Evolutionary conservation across 2,888 invertebrate genomes (phyloP).

Genomic region (Caenorhabditis japonica): DNA sequence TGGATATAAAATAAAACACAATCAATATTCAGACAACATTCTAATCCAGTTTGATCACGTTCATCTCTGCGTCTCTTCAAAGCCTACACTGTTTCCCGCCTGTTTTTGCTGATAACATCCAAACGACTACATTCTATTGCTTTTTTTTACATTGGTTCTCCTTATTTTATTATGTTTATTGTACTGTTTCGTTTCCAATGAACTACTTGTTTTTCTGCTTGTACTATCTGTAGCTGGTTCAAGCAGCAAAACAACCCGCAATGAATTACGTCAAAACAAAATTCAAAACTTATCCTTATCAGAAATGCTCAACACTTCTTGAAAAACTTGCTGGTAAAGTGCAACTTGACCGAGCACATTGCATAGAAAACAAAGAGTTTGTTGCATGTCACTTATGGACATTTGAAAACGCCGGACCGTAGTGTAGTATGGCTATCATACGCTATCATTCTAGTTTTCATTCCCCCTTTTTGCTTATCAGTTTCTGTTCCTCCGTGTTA

Average conservation of each 20-base stretch:
- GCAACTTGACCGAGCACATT: too few relatives aligned
- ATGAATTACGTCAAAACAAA: too few relatives aligned
- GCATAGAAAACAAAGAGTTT: background rate
- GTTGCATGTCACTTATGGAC: background rate
- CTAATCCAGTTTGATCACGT: slow-evolving; percentile 20
- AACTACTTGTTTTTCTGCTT: too few relatives aligned
- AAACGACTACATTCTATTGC: slow-evolving; percentile 21
- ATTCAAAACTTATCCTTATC: too few relatives aligned
- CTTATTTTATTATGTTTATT: slow-evolving; percentile 7
- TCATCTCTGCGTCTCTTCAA: slow-evolving; percentile 15
- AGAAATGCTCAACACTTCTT: too few relatives aligned
- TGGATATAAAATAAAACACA: too few relatives aligned
- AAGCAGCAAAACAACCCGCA: too few relatives aligned
- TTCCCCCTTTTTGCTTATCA: slow-evolving; percentile 12
- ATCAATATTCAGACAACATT: slow-evolving; percentile 16
- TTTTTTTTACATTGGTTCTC: background rate
- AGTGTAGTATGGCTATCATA: slow-evolving; percentile 39
- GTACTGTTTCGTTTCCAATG: background rate
- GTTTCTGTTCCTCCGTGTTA: slow-evolving; percentile 6
- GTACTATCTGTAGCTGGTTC: too few relatives aligned
- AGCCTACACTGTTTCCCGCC: background rate
- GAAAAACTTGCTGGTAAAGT: too few relatives aligned
- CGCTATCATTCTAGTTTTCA: slow-evolving; percentile 24
- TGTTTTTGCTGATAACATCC: slow-evolving; percentile 17
- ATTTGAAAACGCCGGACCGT: slow-evolving; percentile 12